Base-by-base conservation (phyloP, 1,140 invertebrate species). In the Panonychus citri region DNA sequence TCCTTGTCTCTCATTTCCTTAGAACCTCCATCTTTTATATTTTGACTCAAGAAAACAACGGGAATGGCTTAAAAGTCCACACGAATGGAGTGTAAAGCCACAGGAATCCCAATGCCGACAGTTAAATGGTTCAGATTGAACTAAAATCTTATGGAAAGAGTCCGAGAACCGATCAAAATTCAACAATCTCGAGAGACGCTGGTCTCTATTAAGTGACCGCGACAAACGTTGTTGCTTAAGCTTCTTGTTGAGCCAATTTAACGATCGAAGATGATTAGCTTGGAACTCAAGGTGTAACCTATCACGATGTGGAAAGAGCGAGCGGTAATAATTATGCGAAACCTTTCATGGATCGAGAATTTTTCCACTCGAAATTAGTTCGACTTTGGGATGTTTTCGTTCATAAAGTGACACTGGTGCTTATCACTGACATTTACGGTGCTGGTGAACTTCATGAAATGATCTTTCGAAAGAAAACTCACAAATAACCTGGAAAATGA, bases 151-250 rank as follows among this genome's bases (percentile, higher is more conserved):
- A 84, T 85, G 64, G 49, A n/a, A 28, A 28, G 49, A 51, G 12
- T 17, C 25, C 15, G 49, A 51, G 12, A n/a, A n/a, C 17, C 13
- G 15, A 21, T 51, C 49, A 21, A 51, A 51, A 1, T 27, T 51
- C 49, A 12, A n/a, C 53, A 2, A 28, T 24, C 10, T 25, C 39
- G 19, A 8, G 51, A 13, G 93, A 97, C 69, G 81, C 83, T 62
- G 93, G 91, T 1, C 74, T 95, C 4, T 98, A 97, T 67, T 90
- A 88, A 7, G 78, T 93, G 55, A 82, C 83, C 54, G 90, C 89
- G 0, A 75, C 81, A 17, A 98, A 98, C 69, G 77, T 90, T 2
- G 91, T 90, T 24, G 93, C 91, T 12, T 80, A 81, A 49, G 76
- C 85, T n/a, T 84, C 82, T 34, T 80, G 81, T 53, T 88, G 86